Conservation (phyloP, 2,888 invertebrate genomes). For the Athetis lepigone region DNA sequence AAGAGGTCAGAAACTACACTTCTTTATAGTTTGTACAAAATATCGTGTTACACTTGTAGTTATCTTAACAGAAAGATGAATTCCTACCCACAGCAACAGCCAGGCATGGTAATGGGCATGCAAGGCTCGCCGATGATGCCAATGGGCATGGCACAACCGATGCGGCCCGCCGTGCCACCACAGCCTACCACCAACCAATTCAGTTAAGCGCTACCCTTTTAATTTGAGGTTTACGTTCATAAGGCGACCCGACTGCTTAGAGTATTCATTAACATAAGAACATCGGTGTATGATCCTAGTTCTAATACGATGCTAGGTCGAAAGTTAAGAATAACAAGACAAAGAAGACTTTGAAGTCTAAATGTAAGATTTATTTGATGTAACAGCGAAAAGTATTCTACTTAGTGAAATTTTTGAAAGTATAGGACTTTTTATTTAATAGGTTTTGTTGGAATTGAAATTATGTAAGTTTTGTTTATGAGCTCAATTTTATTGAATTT, state of each 20-base stretch:
- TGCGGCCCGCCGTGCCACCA: slow-evolving; percentile 83
- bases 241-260: slow-evolving; percentile 60
- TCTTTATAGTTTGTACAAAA: slow-evolving; percentile 1
- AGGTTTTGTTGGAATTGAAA: slow-evolving; percentile 63
- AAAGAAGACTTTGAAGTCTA: slow-evolving; percentile 18
- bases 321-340: slow-evolving; percentile 27
- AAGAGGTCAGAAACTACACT: background rate
- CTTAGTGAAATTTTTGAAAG: slow-evolving; percentile 60
- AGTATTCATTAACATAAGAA: slow-evolving; percentile 35
- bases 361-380: slow-evolving; percentile 42
- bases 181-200: slow-evolving; percentile 85
- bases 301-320: slow-evolving; percentile 1
- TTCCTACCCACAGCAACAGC: slow-evolving; percentile 82
- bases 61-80: slow-evolving; percentile 19
- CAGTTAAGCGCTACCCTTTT: slow-evolving; percentile 78
- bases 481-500: slow-evolving; percentile 61
- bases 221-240: slow-evolving; percentile 62
- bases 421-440: slow-evolving; percentile 38
- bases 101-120: slow-evolving; percentile 88
- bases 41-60: slow-evolving; percentile 2
- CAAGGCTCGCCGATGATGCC: slow-evolving; percentile 81
- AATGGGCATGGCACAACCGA: slow-evolving; percentile 81
- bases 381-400: slow-evolving; percentile 50
- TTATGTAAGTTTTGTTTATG: slow-evolving; percentile 50
- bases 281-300: slow-evolving; percentile 35